Percentiles rank a stretch among this genome's conserved stretches.
These are phyloP conservation scores for Microplitis deprimator DNA, from an alignment of 2,888 invertebrate species.

Conservation along the genomic window DNA sequence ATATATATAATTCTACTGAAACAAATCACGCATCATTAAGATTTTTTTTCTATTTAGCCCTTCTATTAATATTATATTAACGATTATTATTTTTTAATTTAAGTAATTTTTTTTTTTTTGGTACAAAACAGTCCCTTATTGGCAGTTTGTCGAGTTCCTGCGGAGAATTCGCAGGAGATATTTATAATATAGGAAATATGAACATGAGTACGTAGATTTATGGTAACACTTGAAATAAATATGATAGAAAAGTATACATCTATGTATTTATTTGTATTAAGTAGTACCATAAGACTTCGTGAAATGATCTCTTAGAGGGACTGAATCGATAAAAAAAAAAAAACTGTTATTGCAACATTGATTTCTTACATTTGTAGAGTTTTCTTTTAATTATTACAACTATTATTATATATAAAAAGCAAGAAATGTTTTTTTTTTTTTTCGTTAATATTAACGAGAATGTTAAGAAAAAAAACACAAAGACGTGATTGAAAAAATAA, in stretches of 20 bases:
- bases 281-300: slow-evolving; percentile 44
- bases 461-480: slow-evolving; percentile 19
- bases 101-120: slow-evolving; percentile 42
- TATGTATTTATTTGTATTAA: not conserved
- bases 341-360: slow-evolving; percentile 26
- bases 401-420: slow-evolving; percentile 22
- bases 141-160: slow-evolving; percentile 59
- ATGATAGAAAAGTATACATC: not conserved
- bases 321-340: slow-evolving; percentile 45
- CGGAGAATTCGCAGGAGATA: slow-evolving; percentile 64
- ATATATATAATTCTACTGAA: not conserved
- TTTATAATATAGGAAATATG: slow-evolving; percentile 56
- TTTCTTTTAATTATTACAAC: not conserved
- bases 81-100: slow-evolving; percentile 29
- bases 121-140: slow-evolving; percentile 58
- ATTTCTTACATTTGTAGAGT: not conserved
- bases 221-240: slow-evolving; percentile 40
- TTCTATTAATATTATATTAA: not conserved
- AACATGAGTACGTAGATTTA: slow-evolving; percentile 52
- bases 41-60: not conserved
- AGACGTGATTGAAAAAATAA: not conserved
- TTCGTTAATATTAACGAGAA: not conserved
- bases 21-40: not conserved
- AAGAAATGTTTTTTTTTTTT: not conserved
- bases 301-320: slow-evolving; percentile 63